Percentiles rank a stretch among this genome's conserved stretches.
phyloP scores from a whole-genome alignment of 2,797 vertebrate genomes.

The Neomorphus geoffroyi region DNA sequence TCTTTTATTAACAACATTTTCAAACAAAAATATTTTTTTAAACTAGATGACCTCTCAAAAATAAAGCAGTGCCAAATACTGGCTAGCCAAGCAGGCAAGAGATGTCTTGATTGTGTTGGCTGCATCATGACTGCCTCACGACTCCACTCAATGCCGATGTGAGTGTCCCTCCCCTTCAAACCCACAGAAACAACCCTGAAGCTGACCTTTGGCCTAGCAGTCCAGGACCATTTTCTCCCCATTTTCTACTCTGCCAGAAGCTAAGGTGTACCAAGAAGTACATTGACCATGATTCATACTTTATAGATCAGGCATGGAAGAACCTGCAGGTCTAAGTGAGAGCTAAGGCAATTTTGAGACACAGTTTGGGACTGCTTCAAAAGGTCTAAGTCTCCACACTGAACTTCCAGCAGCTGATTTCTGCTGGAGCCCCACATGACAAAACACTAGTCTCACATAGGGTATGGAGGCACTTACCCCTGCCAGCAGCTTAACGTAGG shows the following conservation, averaged over 20 bases:
- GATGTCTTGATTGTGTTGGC: not conserved
- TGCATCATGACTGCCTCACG: fast-evolving
- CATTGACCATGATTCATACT: not conserved
- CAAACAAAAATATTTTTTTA: not conserved
- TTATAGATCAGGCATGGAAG: not conserved
- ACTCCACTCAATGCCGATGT: not conserved
- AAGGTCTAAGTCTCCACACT: not conserved
- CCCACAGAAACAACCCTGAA: not conserved
- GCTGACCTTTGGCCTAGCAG: not conserved
- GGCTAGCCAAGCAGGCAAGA: not conserved
- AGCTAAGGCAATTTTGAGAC: not conserved
- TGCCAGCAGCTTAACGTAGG: not conserved
- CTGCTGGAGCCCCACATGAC: not conserved
- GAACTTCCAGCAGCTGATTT: not conserved
- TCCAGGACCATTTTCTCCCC: not conserved
- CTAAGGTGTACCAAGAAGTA: not conserved
- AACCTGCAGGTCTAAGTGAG: not conserved
- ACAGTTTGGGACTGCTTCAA: not conserved
- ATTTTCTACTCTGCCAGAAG: not conserved
- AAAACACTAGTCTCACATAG: fast-evolving
- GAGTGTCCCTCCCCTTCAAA: not conserved
- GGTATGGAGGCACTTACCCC: not conserved
- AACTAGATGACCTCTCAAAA: not conserved
- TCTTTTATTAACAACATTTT: not conserved
- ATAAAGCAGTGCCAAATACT: not conserved